Percentiles rank a stretch among this genome's conserved stretches.
These are phyloP conservation scores for Teinopalpus imperialis DNA, from an alignment of 2,888 invertebrate species.

Conservation along the genomic window DNA sequence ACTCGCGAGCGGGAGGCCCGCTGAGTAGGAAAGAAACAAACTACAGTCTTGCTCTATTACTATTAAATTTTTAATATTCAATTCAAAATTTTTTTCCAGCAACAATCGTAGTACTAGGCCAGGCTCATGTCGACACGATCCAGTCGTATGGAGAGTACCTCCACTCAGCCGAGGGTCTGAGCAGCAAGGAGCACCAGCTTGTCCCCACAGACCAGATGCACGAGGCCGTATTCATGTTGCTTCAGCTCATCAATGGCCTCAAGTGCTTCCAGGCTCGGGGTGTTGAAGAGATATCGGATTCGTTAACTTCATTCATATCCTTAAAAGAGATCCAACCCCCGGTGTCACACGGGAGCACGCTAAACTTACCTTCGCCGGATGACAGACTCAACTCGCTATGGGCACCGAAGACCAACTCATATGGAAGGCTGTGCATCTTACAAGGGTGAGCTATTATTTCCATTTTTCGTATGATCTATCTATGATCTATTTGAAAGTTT, in stretches of 20 bases:
- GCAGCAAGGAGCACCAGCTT: constrained; percentile 64
- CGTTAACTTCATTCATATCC: constrained; percentile 87
- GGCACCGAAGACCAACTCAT: constrained; percentile 73
- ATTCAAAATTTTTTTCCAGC: constrained; percentile 78
- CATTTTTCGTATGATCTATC: too few species aligned
- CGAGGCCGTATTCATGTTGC: constrained; percentile 89
- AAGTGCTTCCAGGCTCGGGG: constrained; percentile 92
- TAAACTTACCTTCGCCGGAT: constrained; percentile 54
- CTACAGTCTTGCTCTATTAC: too few species aligned
- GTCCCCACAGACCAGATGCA: constrained; percentile 76
- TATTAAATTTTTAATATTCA: too few species aligned
- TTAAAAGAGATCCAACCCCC: constrained; percentile 79
- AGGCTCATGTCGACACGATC: constrained; percentile 88
- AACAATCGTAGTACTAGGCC: constrained; percentile 88
- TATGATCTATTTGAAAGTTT: too few species aligned
- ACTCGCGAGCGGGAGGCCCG: too few species aligned
- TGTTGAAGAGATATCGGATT: constrained; percentile 88
- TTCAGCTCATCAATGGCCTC: constrained; percentile 90
- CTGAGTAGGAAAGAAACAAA: too few species aligned
- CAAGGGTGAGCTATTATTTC: constrained; percentile 84
- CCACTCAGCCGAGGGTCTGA: constrained; percentile 76
- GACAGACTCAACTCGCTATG: constrained; percentile 70
- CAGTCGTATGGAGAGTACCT: constrained; percentile 85
- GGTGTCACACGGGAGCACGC: constrained; percentile 47
- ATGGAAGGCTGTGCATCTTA: constrained; percentile 86